Conservation (phyloP, 2,113 vertebrate species). For the Grus americana region DNA sequence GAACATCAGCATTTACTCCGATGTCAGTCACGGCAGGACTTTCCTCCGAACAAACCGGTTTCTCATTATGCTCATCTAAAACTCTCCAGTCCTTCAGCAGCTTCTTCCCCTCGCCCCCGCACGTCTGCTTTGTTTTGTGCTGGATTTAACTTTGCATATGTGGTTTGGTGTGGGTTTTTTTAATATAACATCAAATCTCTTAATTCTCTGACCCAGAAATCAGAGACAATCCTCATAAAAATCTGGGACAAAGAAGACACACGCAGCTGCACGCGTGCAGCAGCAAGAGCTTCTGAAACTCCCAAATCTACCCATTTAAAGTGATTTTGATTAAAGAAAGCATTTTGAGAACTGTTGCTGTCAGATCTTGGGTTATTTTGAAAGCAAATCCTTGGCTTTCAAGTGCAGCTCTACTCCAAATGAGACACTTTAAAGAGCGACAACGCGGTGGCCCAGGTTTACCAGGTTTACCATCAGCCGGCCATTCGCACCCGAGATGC, state of each 20-base stretch:
- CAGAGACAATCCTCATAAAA: slow-evolving; percentile 66
- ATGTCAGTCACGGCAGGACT: neutral
- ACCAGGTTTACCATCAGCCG: neutral
- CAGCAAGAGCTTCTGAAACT: neutral
- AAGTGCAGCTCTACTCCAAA: neutral
- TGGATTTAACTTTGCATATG: slow-evolving; percentile 43
- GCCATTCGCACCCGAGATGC: accelerated
- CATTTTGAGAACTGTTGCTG: slow-evolving; percentile 9
- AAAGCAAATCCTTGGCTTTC: slow-evolving; percentile 5
- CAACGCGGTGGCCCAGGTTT: accelerated
- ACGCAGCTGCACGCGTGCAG: neutral
- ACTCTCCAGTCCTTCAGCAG: neutral
- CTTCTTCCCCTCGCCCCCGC: neutral
- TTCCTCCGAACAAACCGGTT: neutral
- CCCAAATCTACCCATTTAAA: slow-evolving; percentile 53
- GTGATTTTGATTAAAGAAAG: slow-evolving; percentile 47
- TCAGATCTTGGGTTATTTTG: slow-evolving; percentile 17
- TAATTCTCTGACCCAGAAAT: slow-evolving; percentile 75
- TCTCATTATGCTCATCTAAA: neutral
- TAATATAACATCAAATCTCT: slow-evolving; percentile 67
- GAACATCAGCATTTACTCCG: neutral
- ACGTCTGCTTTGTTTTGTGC: slow-evolving; percentile 18
- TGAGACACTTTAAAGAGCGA: neutral
- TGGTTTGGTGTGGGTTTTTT: slow-evolving; percentile 14
- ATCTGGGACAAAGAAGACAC: slow-evolving; percentile 52